Conservation (phyloP, 2,113 vertebrate species). For the Zosterops borbonicus region DNA sequence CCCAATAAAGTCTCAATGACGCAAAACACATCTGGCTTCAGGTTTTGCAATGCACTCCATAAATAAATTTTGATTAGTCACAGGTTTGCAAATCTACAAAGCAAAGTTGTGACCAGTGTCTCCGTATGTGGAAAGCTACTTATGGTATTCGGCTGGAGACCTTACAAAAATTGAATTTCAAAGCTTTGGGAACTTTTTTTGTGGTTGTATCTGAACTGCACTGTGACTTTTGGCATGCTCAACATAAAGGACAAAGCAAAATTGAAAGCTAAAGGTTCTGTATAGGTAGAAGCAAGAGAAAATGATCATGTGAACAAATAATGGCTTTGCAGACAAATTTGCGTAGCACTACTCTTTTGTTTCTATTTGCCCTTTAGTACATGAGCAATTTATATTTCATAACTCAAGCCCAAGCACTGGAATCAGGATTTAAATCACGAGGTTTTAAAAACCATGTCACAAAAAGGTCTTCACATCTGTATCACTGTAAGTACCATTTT, state of each 20-base stretch:
- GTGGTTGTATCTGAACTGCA: not conserved
- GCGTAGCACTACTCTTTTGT: not conserved
- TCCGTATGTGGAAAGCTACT: not conserved
- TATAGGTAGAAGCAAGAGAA: not conserved
- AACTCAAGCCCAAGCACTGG: not conserved
- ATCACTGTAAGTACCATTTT: not conserved
- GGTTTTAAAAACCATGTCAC: not conserved
- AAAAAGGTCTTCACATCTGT: not conserved
- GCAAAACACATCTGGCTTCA: constrained; percentile 53
- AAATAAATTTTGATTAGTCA: constrained; percentile 52
- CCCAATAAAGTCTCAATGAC: constrained; percentile 30
- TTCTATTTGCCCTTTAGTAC: not conserved
- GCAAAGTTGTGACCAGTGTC: not conserved
- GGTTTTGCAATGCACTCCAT: constrained; percentile 21
- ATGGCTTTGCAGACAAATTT: not conserved
- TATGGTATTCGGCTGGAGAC: not conserved
- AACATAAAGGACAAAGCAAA: not conserved
- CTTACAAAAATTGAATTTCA: not conserved
- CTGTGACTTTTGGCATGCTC: not conserved
- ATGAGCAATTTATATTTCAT: not conserved
- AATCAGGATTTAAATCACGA: not conserved
- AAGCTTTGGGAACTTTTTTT: not conserved
- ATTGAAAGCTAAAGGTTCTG: not conserved
- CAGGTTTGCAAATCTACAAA: constrained; percentile 41
- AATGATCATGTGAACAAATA: not conserved